Conservation (phyloP, 2,113 vertebrate species). For the Phyllostomus discolor region DNA sequence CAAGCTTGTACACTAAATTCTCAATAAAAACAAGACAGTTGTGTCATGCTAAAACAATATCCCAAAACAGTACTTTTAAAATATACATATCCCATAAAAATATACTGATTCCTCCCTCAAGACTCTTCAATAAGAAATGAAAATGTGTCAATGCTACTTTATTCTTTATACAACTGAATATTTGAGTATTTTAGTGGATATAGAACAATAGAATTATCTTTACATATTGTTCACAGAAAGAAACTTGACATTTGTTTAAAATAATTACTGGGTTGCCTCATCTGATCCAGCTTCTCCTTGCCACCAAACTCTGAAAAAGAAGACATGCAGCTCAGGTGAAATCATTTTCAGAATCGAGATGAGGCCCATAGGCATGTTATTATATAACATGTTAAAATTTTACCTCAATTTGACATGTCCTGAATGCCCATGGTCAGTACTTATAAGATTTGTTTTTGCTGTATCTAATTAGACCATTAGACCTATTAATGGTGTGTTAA, state of each 20-base stretch:
- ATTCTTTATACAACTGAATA: constrained; percentile 23
- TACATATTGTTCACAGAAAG: neutral
- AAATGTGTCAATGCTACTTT: constrained; percentile 3
- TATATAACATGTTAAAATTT: neutral
- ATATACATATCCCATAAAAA: neutral
- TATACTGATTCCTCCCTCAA: neutral
- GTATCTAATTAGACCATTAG: neutral
- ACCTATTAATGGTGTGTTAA: too few relatives aligned
- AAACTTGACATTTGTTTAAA: constrained; percentile 2
- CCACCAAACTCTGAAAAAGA: constrained; percentile 34
- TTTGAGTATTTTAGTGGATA: neutral
- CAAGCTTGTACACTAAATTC: neutral
- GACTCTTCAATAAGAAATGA: constrained; percentile 4
- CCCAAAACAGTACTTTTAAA: neutral
- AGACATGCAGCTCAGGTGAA: neutral
- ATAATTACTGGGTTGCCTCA: neutral
- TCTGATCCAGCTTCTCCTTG: neutral
- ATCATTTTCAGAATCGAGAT: neutral
- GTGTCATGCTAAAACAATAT: neutral
- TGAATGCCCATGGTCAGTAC: neutral
- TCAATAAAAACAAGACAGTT: neutral
- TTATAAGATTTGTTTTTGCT: neutral
- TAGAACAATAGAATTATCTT: neutral
- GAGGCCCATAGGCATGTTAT: neutral
- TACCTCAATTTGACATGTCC: neutral